A percentile compares a stretch with the other conserved stretches of the same genome.
Conservation (phyloP, 1,140 invertebrate genomes). For the Leptopilina clavipes region DNA sequence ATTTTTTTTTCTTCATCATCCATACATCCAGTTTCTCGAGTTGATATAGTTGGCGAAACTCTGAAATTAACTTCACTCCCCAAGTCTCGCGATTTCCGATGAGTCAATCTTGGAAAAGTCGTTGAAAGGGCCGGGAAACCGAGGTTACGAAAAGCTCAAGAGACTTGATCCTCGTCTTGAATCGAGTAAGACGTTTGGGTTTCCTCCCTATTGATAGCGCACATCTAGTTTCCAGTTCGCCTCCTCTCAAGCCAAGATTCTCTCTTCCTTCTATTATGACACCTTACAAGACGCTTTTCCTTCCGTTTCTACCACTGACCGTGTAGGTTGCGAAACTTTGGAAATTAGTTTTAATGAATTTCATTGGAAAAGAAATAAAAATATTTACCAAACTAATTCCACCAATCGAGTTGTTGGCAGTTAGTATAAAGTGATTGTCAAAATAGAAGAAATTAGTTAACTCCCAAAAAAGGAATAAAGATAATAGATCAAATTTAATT, state of each 20-base stretch:
- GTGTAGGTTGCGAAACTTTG: neutral
- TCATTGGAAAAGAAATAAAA: constrained; percentile 20
- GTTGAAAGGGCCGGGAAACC: constrained; percentile 5
- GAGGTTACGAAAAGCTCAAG: constrained; percentile 33
- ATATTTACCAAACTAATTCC: no score
- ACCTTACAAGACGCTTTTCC: neutral
- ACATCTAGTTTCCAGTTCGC: constrained; percentile 29
- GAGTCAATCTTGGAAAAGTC: constrained; percentile 24
- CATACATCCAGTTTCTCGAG: constrained; percentile 23
- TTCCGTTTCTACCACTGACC: neutral
- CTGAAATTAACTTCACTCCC: constrained; percentile 37
- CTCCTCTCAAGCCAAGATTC: neutral
- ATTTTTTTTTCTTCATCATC: constrained; percentile 34
- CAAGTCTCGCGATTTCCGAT: constrained; percentile 30
- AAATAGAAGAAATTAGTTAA: no score
- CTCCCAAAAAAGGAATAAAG: no score
- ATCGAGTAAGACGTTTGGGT: constrained; percentile 11
- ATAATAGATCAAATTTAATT: no score
- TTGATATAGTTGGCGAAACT: constrained; percentile 21
- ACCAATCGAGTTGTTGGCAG: no score
- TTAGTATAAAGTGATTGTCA: no score
- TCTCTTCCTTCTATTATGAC: constrained; percentile 9
- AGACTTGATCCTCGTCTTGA: constrained; percentile 19
- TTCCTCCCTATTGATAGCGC: constrained; percentile 9
- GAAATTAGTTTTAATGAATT: neutral